A percentile compares a stretch with the other conserved stretches of the same genome.
Conservation (phyloP, 2,113 vertebrate genomes). For the Galemys pyrenaicus region DNA sequence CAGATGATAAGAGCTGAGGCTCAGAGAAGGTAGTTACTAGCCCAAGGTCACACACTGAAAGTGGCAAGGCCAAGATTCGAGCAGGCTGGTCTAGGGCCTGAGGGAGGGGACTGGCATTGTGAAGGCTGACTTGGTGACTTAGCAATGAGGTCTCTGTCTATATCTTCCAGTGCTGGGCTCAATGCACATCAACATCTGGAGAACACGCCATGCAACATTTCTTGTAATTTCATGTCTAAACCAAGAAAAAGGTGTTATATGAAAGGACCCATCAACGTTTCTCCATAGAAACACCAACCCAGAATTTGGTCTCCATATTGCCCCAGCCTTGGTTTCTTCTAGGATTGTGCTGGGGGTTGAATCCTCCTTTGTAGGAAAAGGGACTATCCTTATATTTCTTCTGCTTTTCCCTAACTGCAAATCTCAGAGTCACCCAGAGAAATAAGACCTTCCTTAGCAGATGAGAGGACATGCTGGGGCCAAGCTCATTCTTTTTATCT, state of each 20-base stretch:
- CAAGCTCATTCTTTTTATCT: not conserved
- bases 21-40: not conserved
- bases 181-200: not conserved
- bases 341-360: not conserved
- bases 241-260: not conserved
- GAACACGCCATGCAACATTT: not conserved
- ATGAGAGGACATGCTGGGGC: not conserved
- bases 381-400: not conserved
- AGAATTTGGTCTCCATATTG: not conserved
- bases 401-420: slow-evolving; percentile 44
- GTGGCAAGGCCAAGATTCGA: not conserved
- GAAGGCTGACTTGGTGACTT: not conserved
- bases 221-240: not conserved
- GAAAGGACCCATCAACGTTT: not conserved
- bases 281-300: not conserved
- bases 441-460: not conserved
- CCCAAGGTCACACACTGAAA: not conserved
- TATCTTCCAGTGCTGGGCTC: not conserved
- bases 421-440: not conserved
- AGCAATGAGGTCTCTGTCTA: not conserved
- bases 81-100: not conserved
- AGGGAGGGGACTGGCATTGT: not conserved
- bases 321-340: not conserved
- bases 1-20: not conserved
- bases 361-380: not conserved